A percentile compares a stretch with the other conserved stretches of the same genome.
Evolutionary conservation across 2,797 vertebrate species (phyloP).

Genomic region (Liparis tanakae): DNA sequence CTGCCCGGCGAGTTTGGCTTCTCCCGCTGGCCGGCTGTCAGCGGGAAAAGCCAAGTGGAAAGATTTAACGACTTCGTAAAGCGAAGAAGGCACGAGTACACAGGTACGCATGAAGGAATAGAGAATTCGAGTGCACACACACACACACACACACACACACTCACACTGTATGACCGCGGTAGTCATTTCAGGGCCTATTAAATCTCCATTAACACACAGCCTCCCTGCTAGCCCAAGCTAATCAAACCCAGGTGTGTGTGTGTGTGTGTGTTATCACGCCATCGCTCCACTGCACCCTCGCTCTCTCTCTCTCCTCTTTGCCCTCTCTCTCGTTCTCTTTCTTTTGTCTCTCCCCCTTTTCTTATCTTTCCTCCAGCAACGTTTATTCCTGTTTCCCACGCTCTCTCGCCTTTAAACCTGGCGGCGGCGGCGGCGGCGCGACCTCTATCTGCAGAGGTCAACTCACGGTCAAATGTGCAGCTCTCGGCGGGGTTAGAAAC

Average conservation of each 20-base stretch:
- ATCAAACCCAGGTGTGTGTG: constrained; percentile 74
- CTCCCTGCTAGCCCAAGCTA: constrained; percentile 68
- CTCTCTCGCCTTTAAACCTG: constrained; percentile 33
- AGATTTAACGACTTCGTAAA: constrained; percentile 47
- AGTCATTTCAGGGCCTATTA: constrained; percentile 77
- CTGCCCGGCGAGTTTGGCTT: constrained; percentile 6
- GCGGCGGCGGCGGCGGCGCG: constrained; percentile 22
- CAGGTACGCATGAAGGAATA: constrained; percentile 32
- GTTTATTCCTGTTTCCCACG: constrained; percentile 31
- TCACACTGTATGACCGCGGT: constrained; percentile 38
- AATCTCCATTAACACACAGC: constrained; percentile 78
- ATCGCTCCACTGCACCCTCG: not conserved
- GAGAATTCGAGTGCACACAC: not conserved
- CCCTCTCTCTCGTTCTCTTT: constrained; percentile 1
- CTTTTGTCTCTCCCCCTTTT: not conserved
- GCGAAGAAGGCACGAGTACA: constrained; percentile 24
- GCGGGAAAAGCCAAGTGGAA: constrained; percentile 36
- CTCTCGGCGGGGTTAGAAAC: constrained; percentile 25
- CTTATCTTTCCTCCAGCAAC: not conserved
- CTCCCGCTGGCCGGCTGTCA: constrained; percentile 16
- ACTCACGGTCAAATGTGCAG: constrained; percentile 58
- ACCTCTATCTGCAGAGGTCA: constrained; percentile 57
- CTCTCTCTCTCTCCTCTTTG: not conserved
- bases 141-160: not conserved
- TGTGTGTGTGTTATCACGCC: constrained; percentile 43